phyloP scores from a whole-genome alignment of 2,113 vertebrate species.

The Mungos mungo region DNA sequence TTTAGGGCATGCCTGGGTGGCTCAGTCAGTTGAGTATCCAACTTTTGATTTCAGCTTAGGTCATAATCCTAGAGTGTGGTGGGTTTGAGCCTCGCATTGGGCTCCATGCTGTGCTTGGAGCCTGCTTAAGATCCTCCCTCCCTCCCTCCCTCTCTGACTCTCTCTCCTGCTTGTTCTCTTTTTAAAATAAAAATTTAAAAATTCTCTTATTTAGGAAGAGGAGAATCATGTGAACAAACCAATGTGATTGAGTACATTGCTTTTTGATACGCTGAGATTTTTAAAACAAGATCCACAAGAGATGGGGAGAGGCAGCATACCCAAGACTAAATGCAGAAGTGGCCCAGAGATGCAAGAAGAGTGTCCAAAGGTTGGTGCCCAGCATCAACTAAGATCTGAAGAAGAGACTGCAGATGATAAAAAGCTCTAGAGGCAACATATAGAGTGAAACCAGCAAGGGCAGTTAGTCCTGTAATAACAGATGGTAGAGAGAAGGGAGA shows the following conservation, averaged over 20 bases:
- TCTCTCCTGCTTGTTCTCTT: no score
- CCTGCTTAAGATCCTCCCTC: no score
- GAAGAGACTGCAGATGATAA: background rate
- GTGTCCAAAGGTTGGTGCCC: background rate
- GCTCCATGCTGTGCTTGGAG: no score
- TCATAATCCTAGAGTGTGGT: no score
- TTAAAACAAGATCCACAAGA: background rate
- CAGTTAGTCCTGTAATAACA: background rate
- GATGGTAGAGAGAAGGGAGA: background rate
- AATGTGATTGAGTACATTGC: background rate
- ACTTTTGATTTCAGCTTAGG: no score
- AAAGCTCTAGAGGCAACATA: background rate
- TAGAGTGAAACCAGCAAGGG: background rate
- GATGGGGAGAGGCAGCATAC: background rate
- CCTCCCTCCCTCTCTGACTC: no score
- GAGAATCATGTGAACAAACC: background rate
- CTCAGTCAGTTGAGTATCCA: no score
- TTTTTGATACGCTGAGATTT: slow-evolving; percentile 20
- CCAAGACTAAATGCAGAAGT: background rate
- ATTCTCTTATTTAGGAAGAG: background rate
- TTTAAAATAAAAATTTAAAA: no score
- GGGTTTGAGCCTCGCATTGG: no score
- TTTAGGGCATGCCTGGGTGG: background rate
- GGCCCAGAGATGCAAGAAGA: background rate
- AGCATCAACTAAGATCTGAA: background rate